Conservation (phyloP, 92 coral and sea anemone genomes). For the Anthopleura xanthogrammica region DNA sequence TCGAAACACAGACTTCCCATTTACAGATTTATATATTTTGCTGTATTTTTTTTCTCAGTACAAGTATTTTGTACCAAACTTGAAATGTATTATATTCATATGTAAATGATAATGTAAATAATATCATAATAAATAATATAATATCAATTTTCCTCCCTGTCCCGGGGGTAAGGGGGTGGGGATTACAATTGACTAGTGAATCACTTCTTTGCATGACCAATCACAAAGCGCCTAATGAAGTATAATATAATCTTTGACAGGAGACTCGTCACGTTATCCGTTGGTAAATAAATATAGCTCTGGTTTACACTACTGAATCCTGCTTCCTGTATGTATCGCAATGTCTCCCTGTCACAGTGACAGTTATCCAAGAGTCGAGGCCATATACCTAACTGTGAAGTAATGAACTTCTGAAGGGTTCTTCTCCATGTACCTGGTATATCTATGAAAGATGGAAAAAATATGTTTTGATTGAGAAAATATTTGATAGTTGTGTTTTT, state of each 20-base stretch:
- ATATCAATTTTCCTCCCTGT: too few species aligned
- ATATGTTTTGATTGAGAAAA: too few species aligned
- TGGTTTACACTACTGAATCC: conserved; percentile 22
- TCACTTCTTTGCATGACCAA: neutral
- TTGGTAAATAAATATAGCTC: neutral
- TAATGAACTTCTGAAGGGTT: conserved; percentile 16
- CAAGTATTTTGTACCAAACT: too few species aligned
- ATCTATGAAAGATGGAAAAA: conserved; percentile 9
- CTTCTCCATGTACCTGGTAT: conserved; percentile 38
- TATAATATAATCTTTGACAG: neutral
- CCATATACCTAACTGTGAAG: conserved; percentile 15
- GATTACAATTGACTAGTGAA: neutral
- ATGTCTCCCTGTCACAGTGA: conserved; percentile 35
- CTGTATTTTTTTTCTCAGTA: too few species aligned
- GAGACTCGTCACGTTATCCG: neutral
- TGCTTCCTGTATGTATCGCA: conserved; percentile 22
- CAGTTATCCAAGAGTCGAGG: conserved; percentile 23
- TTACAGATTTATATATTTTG: too few species aligned
- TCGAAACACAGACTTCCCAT: too few species aligned
- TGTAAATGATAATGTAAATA: too few species aligned
- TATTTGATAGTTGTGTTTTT: too few species aligned
- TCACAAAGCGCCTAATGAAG: neutral
- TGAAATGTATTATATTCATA: too few species aligned
- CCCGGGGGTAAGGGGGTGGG: too few species aligned
- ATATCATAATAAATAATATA: too few species aligned